Percentiles rank a stretch among this genome's conserved stretches.
Evolutionary conservation across 2,113 vertebrate species (phyloP).

Genomic region (Coryphaenoides rupestris): DNA sequence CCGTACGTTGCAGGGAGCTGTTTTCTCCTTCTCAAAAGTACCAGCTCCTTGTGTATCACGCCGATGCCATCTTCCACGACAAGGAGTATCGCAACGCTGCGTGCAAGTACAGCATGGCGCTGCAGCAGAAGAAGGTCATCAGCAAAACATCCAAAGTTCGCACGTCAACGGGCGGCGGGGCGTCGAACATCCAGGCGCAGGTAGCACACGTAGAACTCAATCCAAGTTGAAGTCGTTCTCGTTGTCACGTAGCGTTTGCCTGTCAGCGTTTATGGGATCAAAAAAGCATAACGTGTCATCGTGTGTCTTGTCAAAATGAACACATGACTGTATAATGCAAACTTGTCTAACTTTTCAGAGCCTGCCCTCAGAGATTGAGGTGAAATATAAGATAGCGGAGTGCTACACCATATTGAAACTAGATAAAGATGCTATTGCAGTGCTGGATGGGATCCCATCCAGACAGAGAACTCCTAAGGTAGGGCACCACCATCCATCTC

Average conservation of each 20-base stretch:
- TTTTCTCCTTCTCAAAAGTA: slow-evolving; percentile 97
- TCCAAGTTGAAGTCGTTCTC: too few relatives aligned
- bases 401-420: slow-evolving; percentile 96
- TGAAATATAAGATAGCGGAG: slow-evolving; percentile 98
- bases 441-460: slow-evolving; percentile 95
- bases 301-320: too few relatives aligned
- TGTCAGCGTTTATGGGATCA: too few relatives aligned
- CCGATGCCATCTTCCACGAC: slow-evolving; percentile 95
- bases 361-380: slow-evolving; percentile 96
- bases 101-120: slow-evolving; percentile 94
- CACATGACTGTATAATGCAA: too few relatives aligned
- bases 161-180: slow-evolving; percentile 85
- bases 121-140: slow-evolving; percentile 96
- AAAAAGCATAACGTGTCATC: too few relatives aligned
- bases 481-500: too few relatives aligned
- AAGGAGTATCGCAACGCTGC: slow-evolving; percentile 97
- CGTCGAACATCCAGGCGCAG: slow-evolving; percentile 89
- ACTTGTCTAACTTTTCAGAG: slow-evolving; percentile 66
- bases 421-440: slow-evolving; percentile 96
- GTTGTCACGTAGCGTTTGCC: too few relatives aligned
- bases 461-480: slow-evolving; percentile 97
- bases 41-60: slow-evolving; percentile 94
- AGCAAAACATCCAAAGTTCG: slow-evolving; percentile 98
- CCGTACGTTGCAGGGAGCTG: slow-evolving; percentile 77
- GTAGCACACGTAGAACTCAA: slow-evolving; percentile 64